Conservation (phyloP, 2,888 invertebrate genomes). For the Micropterix aruncella region DNA sequence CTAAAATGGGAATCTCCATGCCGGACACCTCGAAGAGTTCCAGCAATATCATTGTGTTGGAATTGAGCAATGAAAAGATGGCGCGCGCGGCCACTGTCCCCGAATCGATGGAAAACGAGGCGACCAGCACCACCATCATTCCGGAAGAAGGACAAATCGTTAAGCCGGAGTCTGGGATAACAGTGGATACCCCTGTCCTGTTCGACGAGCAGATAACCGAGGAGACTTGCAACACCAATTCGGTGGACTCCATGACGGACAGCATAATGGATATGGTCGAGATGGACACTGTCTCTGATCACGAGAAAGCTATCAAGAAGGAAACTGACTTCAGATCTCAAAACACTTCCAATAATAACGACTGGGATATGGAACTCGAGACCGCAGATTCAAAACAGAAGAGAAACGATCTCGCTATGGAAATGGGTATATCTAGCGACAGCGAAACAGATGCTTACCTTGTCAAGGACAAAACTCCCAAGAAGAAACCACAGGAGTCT, state of each 20-base stretch:
- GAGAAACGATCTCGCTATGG: constrained; percentile 26
- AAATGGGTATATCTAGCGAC: constrained; percentile 37
- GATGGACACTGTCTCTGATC: constrained; percentile 20
- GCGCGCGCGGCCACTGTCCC: constrained; percentile 30
- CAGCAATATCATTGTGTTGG: constrained; percentile 34
- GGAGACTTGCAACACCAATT: constrained; percentile 27
- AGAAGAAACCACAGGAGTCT: constrained; percentile 24
- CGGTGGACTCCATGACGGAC: constrained; percentile 28
- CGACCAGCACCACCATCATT: constrained; percentile 17
- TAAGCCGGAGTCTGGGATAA: constrained; percentile 21
- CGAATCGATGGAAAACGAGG: constrained; percentile 16
- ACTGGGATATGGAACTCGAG: constrained; percentile 49
- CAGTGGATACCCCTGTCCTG: constrained; percentile 42
- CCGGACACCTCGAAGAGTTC: constrained; percentile 23
- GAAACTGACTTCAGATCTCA: constrained; percentile 20
- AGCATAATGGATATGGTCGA: constrained; percentile 27
- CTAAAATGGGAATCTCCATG: not conserved
- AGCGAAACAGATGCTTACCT: constrained; percentile 30
- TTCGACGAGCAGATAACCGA: constrained; percentile 28
- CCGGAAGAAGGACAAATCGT: constrained; percentile 2
- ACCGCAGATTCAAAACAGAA: constrained; percentile 33
- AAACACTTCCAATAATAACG: constrained; percentile 29
- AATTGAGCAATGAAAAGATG: constrained; percentile 32
- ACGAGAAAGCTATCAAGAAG: constrained; percentile 22
- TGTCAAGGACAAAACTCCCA: constrained; percentile 22